phyloP scores from a whole-genome alignment of 2,797 vertebrate species.

The Molossus alvarezi region DNA sequence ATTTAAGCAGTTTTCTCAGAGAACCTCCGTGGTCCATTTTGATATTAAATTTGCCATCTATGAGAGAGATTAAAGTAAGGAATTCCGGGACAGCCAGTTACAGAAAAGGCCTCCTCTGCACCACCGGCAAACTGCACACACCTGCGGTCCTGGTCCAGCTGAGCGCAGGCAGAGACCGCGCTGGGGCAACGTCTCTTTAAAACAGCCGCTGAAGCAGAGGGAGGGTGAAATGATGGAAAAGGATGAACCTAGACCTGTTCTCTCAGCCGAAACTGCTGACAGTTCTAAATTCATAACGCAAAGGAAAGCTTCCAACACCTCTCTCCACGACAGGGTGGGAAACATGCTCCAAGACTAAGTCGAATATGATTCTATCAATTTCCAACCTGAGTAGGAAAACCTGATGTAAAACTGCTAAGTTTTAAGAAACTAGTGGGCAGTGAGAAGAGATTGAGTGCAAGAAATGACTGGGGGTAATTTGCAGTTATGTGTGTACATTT shows the following conservation, averaged over 20 bases:
- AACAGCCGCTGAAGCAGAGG: not conserved
- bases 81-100: not conserved
- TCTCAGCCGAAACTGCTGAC: not conserved
- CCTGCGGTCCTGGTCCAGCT: not conserved
- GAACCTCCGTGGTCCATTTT: not conserved
- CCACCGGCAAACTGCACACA: not conserved
- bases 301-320: not conserved
- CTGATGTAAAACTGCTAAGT: not conserved
- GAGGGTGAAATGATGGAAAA: not conserved
- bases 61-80: not conserved
- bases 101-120: not conserved
- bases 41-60: not conserved
- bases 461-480: not conserved
- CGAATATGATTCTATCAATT: not conserved
- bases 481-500: not conserved
- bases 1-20: not conserved
- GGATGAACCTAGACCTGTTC: not conserved
- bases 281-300: not conserved
- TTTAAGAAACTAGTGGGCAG: not conserved
- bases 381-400: not conserved
- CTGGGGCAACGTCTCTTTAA: not conserved
- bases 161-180: not conserved
- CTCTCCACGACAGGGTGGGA: not conserved
- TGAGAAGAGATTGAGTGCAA: not conserved
- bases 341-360: not conserved